These are phyloP conservation scores for Battus philenor DNA, from an alignment of 1,140 invertebrate genomes.

Conservation along the genomic window DNA sequence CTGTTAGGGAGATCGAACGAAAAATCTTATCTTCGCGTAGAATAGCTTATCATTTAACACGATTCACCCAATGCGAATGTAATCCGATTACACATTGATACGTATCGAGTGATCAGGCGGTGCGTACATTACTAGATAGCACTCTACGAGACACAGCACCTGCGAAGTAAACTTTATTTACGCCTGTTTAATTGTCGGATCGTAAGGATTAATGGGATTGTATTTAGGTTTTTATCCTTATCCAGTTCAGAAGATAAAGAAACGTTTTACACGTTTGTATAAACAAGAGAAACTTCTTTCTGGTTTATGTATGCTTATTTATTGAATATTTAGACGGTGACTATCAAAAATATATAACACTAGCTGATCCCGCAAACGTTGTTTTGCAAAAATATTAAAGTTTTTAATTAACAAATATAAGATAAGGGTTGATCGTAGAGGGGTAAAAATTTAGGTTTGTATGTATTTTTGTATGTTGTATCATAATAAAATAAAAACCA, in stretches of 20 bases:
- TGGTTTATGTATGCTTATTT: neutral
- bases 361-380: neutral
- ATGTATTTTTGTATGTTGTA: no score
- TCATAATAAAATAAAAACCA: no score
- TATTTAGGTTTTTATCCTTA: slow-evolving; percentile 18
- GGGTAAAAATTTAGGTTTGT: no score
- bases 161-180: slow-evolving; percentile 32
- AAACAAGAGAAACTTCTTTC: neutral
- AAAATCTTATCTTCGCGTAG: neutral
- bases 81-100: slow-evolving; percentile 31
- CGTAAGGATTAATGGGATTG: slow-evolving; percentile 27
- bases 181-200: slow-evolving; percentile 32
- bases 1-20: neutral
- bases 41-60: slow-evolving; percentile 14
- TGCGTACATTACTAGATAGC: slow-evolving; percentile 34
- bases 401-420: no score
- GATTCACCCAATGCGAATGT: slow-evolving; percentile 25
- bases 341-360: neutral
- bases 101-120: slow-evolving; percentile 26
- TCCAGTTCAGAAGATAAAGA: slow-evolving; percentile 9
- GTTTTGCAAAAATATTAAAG: no score
- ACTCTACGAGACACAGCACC: slow-evolving; percentile 29
- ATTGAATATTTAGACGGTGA: neutral
- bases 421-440: no score
- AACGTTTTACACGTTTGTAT: no score